Conservation (phyloP, 1,140 invertebrate genomes). For the Dendroctonus ponderosae region DNA sequence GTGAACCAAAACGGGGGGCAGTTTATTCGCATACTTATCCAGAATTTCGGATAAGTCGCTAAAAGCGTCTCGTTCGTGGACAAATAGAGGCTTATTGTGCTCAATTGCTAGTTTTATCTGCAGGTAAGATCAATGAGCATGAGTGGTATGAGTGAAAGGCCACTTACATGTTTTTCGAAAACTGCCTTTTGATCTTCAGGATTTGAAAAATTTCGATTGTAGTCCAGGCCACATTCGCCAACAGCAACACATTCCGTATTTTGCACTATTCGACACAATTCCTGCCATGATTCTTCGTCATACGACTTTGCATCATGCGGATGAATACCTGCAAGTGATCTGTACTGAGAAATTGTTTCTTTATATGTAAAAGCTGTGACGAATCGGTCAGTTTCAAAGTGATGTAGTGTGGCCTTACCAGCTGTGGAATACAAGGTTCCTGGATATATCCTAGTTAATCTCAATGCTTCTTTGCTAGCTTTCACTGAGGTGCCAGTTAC, state of each 20-base stretch:
- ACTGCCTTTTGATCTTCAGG: slow-evolving; percentile 81
- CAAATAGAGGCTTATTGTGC: slow-evolving; percentile 83
- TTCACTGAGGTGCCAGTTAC: slow-evolving; percentile 87
- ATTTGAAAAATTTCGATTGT: slow-evolving; percentile 91
- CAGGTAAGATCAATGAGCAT: slow-evolving; percentile 39
- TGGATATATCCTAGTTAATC: slow-evolving; percentile 83
- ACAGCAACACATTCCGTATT: slow-evolving; percentile 91
- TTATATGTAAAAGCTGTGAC: too few species aligned
- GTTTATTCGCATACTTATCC: slow-evolving; percentile 57
- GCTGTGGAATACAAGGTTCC: slow-evolving; percentile 89
- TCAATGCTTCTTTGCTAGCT: slow-evolving; percentile 85
- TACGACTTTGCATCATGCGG: slow-evolving; percentile 95
- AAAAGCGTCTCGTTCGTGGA: slow-evolving; percentile 90
- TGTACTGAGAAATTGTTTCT: neutral
- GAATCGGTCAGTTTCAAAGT: too few species aligned
- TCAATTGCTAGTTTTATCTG: slow-evolving; percentile 82
- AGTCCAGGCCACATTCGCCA: slow-evolving; percentile 92
- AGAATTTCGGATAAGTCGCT: slow-evolving; percentile 70
- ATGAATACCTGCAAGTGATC: slow-evolving; percentile 71
- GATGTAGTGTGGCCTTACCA: too few species aligned
- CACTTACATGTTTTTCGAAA: slow-evolving; percentile 80
- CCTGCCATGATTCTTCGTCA: slow-evolving; percentile 72
- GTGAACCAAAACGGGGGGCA: slow-evolving; percentile 85
- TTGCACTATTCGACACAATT: slow-evolving; percentile 68
- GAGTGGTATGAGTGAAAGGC: neutral